Conservation (phyloP, 2,888 invertebrate species). For the Drosophila seclusa region DNA sequence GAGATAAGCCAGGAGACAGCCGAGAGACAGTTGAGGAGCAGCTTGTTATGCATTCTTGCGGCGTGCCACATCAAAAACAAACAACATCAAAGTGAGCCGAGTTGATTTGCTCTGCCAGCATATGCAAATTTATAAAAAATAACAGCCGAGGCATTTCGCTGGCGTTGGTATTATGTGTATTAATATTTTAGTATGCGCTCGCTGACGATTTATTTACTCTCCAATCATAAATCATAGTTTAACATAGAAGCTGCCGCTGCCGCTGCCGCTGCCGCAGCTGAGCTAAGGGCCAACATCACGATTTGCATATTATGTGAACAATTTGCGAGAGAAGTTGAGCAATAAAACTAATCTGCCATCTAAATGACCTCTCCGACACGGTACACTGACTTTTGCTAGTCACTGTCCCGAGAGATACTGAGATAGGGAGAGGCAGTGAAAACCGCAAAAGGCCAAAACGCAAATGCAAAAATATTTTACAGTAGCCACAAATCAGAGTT, state of each 20-base stretch:
- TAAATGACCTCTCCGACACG: slow-evolving; percentile 71
- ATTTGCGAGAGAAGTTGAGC: slow-evolving; percentile 73
- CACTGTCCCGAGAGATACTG: slow-evolving; percentile 34
- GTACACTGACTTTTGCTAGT: slow-evolving; percentile 63
- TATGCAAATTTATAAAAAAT: slow-evolving; percentile 50
- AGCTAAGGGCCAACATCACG: slow-evolving; percentile 60
- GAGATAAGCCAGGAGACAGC: slow-evolving; percentile 27
- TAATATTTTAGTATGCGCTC: slow-evolving; percentile 21
- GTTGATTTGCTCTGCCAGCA: slow-evolving; percentile 47
- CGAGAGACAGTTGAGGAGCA: slow-evolving; percentile 10
- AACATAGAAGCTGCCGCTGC: background rate
- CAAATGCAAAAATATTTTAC: slow-evolving; percentile 20
- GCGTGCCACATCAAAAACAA: slow-evolving; percentile 57
- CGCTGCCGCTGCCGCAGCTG: slow-evolving; percentile 4
- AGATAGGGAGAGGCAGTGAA: slow-evolving; percentile 5
- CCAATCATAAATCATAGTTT: slow-evolving; percentile 54
- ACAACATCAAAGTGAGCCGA: slow-evolving; percentile 56
- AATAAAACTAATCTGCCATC: slow-evolving; percentile 79
- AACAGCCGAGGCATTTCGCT: background rate
- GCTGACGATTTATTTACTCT: slow-evolving; percentile 2
- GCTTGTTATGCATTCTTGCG: slow-evolving; percentile 47
- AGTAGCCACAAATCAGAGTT: slow-evolving; percentile 50
- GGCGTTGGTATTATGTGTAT: slow-evolving; percentile 8
- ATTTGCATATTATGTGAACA: slow-evolving; percentile 76
- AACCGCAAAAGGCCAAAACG: slow-evolving; percentile 49